phyloP scores from a whole-genome alignment of 2,113 vertebrate species.

The Microtus montanus region DNA sequence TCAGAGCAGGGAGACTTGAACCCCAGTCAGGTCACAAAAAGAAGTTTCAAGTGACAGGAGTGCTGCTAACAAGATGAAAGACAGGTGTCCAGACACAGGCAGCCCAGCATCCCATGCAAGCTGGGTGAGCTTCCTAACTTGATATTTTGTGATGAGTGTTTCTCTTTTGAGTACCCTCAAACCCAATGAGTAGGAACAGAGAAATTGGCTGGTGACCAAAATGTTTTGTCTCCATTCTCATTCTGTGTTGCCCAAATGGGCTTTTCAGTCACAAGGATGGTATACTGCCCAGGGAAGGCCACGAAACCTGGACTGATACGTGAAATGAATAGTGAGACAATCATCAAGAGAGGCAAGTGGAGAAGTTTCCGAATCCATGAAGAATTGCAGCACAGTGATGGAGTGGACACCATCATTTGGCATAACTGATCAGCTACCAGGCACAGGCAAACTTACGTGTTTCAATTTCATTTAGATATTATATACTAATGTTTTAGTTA shows the following conservation, averaged over 20 bases:
- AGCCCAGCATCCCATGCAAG: background rate
- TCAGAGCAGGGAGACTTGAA: background rate
- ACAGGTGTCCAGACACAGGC: background rate
- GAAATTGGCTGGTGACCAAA: background rate
- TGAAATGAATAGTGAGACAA: background rate
- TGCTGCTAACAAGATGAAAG: background rate
- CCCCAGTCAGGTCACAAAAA: background rate
- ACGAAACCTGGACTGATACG: background rate
- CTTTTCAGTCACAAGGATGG: background rate
- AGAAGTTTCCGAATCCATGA: background rate
- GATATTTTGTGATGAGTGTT: background rate
- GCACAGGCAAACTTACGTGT: background rate
- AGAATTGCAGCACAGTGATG: background rate
- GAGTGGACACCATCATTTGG: background rate
- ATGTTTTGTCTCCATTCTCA: background rate
- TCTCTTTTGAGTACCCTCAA: background rate
- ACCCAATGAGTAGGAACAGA: background rate
- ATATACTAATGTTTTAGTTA: background rate
- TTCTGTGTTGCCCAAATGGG: background rate
- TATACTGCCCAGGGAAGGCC: background rate
- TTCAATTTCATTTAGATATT: background rate
- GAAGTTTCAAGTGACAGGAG: background rate
- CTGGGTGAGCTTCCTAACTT: slow-evolving; percentile 13
- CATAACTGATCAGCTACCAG: background rate
- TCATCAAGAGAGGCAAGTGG: background rate